Evolutionary conservation across 2,888 invertebrate genomes (phyloP).

Genomic region (Apotomis capreana): DNA sequence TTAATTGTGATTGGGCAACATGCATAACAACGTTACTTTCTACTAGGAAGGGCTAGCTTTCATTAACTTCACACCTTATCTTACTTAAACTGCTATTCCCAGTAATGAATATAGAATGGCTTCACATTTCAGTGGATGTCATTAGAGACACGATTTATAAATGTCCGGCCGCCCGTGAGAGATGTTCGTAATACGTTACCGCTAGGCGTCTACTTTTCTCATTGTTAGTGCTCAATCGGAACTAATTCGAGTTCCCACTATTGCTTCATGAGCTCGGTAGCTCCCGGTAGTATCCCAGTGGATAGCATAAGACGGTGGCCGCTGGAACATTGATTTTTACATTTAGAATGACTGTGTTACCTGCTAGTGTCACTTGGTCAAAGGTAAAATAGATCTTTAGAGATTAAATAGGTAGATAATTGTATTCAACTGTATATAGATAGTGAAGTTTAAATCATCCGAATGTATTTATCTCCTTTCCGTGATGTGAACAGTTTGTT

Average conservation of each 20-base stretch:
- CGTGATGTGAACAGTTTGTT: not conserved
- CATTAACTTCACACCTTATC: slow-evolving; percentile 39
- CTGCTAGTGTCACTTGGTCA: too few species aligned
- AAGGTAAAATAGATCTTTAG: too few species aligned
- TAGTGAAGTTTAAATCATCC: not conserved
- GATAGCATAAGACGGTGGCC: not conserved
- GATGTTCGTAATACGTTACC: slow-evolving; percentile 58
- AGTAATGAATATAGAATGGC: slow-evolving; percentile 54
- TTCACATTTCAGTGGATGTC: slow-evolving; percentile 54
- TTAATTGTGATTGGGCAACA: slow-evolving; percentile 12
- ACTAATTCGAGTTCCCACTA: slow-evolving; percentile 9
- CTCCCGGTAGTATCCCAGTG: not conserved
- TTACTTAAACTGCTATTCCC: slow-evolving; percentile 50
- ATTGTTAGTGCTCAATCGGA: slow-evolving; percentile 30
- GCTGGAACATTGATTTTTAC: not conserved
- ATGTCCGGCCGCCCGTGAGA: slow-evolving; percentile 57
- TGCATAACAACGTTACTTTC: slow-evolving; percentile 19
- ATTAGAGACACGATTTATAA: slow-evolving; percentile 60
- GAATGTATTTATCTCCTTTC: not conserved
- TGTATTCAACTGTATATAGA: too few species aligned
- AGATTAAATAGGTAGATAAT: too few species aligned
- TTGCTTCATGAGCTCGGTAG: not conserved
- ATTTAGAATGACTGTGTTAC: not conserved
- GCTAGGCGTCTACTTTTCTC: slow-evolving; percentile 34
- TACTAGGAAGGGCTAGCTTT: slow-evolving; percentile 22